These are phyloP conservation scores for Cryptotis parvus DNA, from an alignment of 2,113 vertebrate genomes.

Conservation along the genomic window DNA sequence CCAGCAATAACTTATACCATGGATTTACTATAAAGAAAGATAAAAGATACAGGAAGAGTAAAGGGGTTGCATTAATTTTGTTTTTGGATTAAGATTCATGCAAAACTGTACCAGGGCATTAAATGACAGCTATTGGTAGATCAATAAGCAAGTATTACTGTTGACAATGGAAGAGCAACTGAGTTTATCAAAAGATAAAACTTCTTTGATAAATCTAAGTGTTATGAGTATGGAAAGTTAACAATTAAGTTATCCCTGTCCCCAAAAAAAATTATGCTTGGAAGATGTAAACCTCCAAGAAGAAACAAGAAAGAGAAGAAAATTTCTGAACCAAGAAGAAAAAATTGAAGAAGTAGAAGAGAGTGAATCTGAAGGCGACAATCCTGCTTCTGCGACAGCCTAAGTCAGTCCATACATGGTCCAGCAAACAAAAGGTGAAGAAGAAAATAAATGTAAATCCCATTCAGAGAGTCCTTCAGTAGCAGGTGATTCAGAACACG, in stretches of 20 bases:
- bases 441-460: conserved; percentile 89
- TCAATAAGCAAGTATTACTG: too few species aligned
- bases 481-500: conserved; percentile 93
- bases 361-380: conserved; percentile 92
- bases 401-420: conserved; percentile 99
- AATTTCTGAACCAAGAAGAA: conserved; percentile 88
- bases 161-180: too few species aligned
- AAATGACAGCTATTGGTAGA: too few species aligned
- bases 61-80: too few species aligned
- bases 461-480: conserved; percentile 89
- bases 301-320: conserved; percentile 96
- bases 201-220: conserved; percentile 97
- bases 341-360: conserved; percentile 91
- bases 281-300: conserved; percentile 97
- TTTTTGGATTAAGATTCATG: too few species aligned
- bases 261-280: conserved; percentile 99
- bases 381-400: conserved; percentile 95
- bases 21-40: too few species aligned
- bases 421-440: conserved; percentile 94
- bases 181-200: conserved; percentile 97
- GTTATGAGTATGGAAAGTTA: conserved; percentile 98
- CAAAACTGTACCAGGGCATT: too few species aligned
- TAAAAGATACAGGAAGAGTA: too few species aligned
- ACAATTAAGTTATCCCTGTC: conserved; percentile 98
- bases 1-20: too few species aligned